Evolutionary conservation across 2,797 vertebrate genomes (phyloP).

Genomic region (Triplophysa bombifrons): DNA sequence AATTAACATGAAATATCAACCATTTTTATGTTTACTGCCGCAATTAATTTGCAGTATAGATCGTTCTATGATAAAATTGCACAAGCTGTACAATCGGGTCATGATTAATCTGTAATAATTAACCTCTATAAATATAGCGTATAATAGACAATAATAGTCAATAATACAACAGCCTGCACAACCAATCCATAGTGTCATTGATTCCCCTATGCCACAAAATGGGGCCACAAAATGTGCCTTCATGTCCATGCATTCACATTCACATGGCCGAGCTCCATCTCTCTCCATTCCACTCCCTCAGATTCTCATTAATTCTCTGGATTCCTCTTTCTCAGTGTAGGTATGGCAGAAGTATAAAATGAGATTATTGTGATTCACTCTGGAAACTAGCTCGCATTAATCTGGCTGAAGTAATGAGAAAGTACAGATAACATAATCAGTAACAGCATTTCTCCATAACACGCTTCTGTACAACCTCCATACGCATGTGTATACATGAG

Average conservation of each 20-base stretch:
- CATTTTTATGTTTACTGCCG: not conserved
- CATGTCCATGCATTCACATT: slow-evolving; percentile 60
- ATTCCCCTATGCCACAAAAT: slow-evolving; percentile 67
- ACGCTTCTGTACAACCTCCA: not conserved
- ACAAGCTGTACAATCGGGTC: not conserved
- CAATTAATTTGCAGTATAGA: not conserved
- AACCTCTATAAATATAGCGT: not conserved
- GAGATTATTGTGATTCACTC: slow-evolving; percentile 9
- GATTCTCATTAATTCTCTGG: slow-evolving; percentile 16
- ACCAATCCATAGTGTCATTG: slow-evolving; percentile 73
- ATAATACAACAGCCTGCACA: slow-evolving; percentile 57
- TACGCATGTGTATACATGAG: not conserved
- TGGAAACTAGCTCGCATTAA: not conserved
- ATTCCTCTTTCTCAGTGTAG: slow-evolving; percentile 8
- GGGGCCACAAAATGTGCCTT: slow-evolving; percentile 66
- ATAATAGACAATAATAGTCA: not conserved
- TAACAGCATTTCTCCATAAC: slow-evolving; percentile 5
- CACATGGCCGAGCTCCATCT: slow-evolving; percentile 48
- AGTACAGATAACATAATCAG: slow-evolving; percentile 13
- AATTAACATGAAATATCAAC: not conserved
- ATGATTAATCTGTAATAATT: not conserved
- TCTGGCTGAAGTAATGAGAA: slow-evolving; percentile 27
- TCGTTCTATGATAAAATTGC: not conserved
- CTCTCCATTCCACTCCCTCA: not conserved
- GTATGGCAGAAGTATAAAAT: not conserved